Conservation (phyloP, 2,113 vertebrate species). For the Engystomops pustulosus region DNA sequence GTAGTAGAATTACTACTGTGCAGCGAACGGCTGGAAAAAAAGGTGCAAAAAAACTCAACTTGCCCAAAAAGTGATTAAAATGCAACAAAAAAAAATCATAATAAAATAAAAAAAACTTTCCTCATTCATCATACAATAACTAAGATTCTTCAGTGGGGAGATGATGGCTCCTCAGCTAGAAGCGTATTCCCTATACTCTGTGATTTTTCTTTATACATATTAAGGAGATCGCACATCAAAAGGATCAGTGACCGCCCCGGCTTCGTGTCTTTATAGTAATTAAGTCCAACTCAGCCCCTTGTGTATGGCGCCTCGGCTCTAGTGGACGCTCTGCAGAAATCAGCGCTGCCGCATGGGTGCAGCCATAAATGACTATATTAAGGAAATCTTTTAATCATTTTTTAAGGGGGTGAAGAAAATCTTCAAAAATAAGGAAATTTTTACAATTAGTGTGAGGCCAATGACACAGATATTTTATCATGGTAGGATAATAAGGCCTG, state of each 20-base stretch:
- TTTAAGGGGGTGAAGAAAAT: not conserved
- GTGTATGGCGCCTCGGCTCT: constrained; percentile 13
- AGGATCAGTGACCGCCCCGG: constrained; percentile 8
- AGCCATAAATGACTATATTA: constrained; percentile 25
- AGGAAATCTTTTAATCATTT: constrained; percentile 36
- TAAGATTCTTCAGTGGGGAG: not conserved
- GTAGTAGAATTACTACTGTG: too few species aligned
- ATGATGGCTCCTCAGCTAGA: not conserved
- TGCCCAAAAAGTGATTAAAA: too few species aligned
- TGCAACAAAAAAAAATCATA: too few species aligned
- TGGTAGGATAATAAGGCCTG: too few species aligned
- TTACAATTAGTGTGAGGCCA: not conserved
- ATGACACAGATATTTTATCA: not conserved
- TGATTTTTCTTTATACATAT: constrained; percentile 43
- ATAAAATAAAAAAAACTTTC: not conserved
- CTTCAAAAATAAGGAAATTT: not conserved
- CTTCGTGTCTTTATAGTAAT: constrained; percentile 40
- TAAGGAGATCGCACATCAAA: constrained; percentile 45
- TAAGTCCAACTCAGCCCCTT: constrained; percentile 9
- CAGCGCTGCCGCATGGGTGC: not conserved
- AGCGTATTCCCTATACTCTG: constrained; percentile 23
- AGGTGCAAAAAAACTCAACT: too few species aligned
- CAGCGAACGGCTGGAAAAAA: too few species aligned
- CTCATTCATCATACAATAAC: not conserved
- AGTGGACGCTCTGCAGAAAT: constrained; percentile 23